Evolutionary conservation across 2,797 vertebrate species (phyloP).

Genomic region (Tangara arthus): DNA sequence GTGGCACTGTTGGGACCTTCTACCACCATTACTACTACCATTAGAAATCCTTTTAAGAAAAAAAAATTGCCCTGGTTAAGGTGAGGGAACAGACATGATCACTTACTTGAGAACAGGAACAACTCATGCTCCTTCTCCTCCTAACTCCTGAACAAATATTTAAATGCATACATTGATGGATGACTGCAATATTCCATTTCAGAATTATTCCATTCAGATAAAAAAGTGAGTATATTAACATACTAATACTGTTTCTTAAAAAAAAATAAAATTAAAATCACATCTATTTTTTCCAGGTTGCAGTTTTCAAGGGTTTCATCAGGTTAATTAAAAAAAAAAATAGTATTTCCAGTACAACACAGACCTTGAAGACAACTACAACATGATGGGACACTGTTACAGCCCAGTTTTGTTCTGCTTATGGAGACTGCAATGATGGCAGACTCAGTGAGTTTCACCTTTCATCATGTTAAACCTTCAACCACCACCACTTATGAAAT

Average conservation of each 20-base stretch:
- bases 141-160: not conserved
- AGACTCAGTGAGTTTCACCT: not conserved
- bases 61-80: not conserved
- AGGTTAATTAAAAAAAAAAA: not conserved
- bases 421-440: not conserved
- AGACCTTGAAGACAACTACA: not conserved
- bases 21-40: not conserved
- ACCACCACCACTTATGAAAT: not conserved
- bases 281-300: not conserved
- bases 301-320: not conserved
- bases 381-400: not conserved
- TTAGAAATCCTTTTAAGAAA: not conserved
- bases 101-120: not conserved
- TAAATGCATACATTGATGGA: not conserved
- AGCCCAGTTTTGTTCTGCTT: not conserved
- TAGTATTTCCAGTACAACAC: not conserved
- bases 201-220: not conserved
- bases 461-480: not conserved
- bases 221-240: not conserved
- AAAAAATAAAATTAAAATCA: not conserved
- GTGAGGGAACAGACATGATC: fast-evolving
- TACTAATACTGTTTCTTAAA: not conserved
- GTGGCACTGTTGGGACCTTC: not conserved
- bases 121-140: not conserved
- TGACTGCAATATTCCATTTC: not conserved